Evolutionary conservation across 2,113 vertebrate species (phyloP), one percentile per base, ranked within the genome.

Genomic region (Erpornis zantholeuca): DNA sequence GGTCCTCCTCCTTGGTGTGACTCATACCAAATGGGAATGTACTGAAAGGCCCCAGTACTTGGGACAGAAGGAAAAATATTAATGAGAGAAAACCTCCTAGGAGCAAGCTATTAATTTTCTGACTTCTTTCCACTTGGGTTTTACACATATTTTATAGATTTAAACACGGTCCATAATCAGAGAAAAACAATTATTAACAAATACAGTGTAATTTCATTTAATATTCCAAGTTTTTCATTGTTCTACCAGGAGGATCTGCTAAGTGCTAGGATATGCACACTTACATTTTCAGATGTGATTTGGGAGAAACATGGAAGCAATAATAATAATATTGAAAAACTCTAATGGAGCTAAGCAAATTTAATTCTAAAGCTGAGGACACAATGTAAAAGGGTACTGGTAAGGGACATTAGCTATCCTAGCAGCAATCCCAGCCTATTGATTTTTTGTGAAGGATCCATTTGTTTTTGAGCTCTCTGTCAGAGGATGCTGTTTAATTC

Each of bases 371-470:
- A 90, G 35, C 56, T 73, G 54, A 94, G 47, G 72, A 90, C 56
- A 84, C 25, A 59, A 18, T 36, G 15, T 83, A 52, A 56, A 94
- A 68, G 52, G 61, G 45, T 52, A 68, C 25, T 3, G 2, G 57
- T 42, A 61, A 94, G 73, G 84, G 33, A 88, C 82, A 80, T 88
- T 66, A 87, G 84, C 53, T 94, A 81, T 78, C 72, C 76, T 83
- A 90, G 90, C 82, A 96, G 82, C 73, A 95, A 88, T 88, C 70
- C 57, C 65, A 82, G 87, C 28, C 88, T 93, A 97, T 94, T 92
- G 96, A 96, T 82, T 96, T 96, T 88, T 92, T 77, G 76, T 86
- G 75, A 82, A 81, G 53, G 92, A 86, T 94, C 68, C 91, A 92
- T 96, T 97, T 86, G 76, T 75, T 93, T 96, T 59, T 91, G 75